These are phyloP conservation scores for Apamea monoglypha DNA, from an alignment of 2,888 invertebrate species.

Conservation along the genomic window DNA sequence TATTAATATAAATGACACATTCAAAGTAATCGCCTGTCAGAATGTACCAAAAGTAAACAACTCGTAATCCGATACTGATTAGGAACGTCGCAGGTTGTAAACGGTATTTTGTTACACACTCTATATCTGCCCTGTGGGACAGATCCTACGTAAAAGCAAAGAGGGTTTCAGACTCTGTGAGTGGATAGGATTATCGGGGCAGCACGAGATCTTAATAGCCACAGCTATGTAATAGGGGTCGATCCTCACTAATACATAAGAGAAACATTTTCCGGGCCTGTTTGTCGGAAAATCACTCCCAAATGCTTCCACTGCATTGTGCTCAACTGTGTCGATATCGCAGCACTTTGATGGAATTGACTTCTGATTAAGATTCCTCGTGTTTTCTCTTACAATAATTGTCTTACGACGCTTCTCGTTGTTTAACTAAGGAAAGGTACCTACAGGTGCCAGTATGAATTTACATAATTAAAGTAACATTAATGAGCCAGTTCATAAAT, in stretches of 20 bases:
- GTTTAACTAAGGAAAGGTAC: background rate
- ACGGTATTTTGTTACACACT: slow-evolving; percentile 63
- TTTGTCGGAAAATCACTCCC: slow-evolving; percentile 59
- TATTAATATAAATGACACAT: background rate
- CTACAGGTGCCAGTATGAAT: background rate
- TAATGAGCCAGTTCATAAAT: background rate
- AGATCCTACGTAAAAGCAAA: slow-evolving; percentile 65
- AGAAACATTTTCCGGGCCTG: slow-evolving; percentile 57
- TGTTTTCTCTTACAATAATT: slow-evolving; percentile 11
- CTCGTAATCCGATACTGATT: slow-evolving; percentile 57
- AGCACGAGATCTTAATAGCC: slow-evolving; percentile 69
- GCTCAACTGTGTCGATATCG: slow-evolving; percentile 39
- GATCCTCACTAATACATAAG: slow-evolving; percentile 63
- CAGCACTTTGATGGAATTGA: slow-evolving; percentile 54
- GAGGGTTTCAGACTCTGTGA: slow-evolving; percentile 64
- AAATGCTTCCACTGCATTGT: slow-evolving; percentile 54
- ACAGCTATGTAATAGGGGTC: slow-evolving; percentile 66
- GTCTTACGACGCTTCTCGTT: background rate
- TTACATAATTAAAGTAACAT: background rate
- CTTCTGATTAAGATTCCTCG: slow-evolving; percentile 40
- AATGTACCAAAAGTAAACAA: slow-evolving; percentile 25
- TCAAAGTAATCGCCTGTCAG: background rate
- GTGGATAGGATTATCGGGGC: slow-evolving; percentile 68
- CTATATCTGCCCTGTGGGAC: slow-evolving; percentile 65
- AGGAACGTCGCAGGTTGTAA: slow-evolving; percentile 57